Base-by-base conservation (phyloP, 2,888 invertebrate species). In the Lymantria dispar region DNA sequence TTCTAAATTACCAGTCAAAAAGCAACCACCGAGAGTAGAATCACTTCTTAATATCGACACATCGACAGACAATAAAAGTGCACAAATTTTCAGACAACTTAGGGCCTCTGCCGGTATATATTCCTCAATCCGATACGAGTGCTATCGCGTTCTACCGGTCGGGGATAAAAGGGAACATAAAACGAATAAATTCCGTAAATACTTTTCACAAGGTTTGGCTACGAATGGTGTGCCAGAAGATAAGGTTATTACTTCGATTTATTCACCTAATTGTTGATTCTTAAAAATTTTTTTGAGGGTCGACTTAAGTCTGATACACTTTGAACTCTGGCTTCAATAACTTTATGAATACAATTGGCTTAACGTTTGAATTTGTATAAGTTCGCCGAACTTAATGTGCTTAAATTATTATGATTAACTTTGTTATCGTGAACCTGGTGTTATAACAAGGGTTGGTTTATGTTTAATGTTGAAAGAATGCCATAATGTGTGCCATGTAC, bases 171-270 rank as follows among this genome's bases (percentile, higher is more conserved):
- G 38, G 12, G 37, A 50, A 60, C 43, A 50, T 43, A 22, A 52
- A 57, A 51, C 43, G 40, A 58, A 63, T 62, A 60, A 57, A 68
- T 58, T 55, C 50, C 43, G 42, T 44, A 50, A 58, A 56, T 60
- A 60, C 59, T 61, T 64, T 64, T 53, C 55, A 55, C 51, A 54
- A 42, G 54, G 47, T 58, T 56, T 57, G 54, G 56, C 45, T 50
- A 49, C 43, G 67, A 49, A 55, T 59, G 45, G 56, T 58, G 64
- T 64, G 68, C 70, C 68, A 67, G 69, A 58, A 69, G 68, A 67
- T 69, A 69, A 64, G 64, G 55, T 64, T 62, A 69, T 67, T 67
- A 60, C 54, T 58, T 57, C 57, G 67, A 60, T 68, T 67, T 68
- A 70, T 60, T 61, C 65, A 61, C 56, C 68, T 63, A 70, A 68